A percentile compares a stretch with the other conserved stretches of the same genome.
Evolutionary conservation across 2,113 vertebrate genomes (phyloP).

Genomic region (Muntiacus muntjak): DNA sequence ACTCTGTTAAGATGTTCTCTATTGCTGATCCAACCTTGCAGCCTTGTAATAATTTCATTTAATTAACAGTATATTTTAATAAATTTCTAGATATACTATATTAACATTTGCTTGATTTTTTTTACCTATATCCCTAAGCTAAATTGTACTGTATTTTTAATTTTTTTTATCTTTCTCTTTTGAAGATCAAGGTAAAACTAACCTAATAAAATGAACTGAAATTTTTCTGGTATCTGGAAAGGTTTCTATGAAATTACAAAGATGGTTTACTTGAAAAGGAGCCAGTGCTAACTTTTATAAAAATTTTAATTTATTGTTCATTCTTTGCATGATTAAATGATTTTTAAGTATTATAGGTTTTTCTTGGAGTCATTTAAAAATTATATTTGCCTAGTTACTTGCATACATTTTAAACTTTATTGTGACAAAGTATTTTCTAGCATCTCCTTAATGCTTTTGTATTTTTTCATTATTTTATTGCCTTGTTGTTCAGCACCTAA

Average conservation of each 20-base stretch:
- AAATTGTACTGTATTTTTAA: not conserved
- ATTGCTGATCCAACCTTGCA: not conserved
- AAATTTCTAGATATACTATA: not conserved
- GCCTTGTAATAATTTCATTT: not conserved
- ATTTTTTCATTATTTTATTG: not conserved
- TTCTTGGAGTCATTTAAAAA: not conserved
- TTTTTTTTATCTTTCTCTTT: not conserved
- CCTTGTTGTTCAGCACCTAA: not conserved
- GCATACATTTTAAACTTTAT: not conserved
- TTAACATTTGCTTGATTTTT: not conserved
- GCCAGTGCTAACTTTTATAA: not conserved
- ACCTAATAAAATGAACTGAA: not conserved
- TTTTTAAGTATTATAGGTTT: not conserved
- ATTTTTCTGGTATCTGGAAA: not conserved
- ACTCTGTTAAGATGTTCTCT: not conserved
- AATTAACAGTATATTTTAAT: not conserved
- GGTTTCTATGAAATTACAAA: not conserved
- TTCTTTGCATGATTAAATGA: not conserved
- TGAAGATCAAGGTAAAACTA: not conserved
- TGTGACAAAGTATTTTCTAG: not conserved
- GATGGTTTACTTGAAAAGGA: not conserved
- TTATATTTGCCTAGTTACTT: not conserved
- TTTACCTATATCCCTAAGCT: not conserved
- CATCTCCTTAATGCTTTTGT: not conserved
- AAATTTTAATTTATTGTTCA: not conserved